Conservation (phyloP, 2,113 vertebrate species). For the Shinisaurus crocodilurus region DNA sequence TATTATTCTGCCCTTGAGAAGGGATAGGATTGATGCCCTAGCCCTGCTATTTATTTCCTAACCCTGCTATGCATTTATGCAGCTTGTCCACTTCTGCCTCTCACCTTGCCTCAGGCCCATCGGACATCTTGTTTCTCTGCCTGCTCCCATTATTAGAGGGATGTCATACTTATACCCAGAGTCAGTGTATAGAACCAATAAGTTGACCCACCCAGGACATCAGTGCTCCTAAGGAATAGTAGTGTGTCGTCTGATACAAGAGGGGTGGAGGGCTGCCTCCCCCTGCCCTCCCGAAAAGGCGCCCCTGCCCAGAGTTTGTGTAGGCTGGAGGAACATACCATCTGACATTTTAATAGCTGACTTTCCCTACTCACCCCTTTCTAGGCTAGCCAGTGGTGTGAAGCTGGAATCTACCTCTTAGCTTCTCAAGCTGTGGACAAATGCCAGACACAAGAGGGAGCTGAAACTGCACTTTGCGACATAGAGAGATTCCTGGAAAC, state of each 20-base stretch:
- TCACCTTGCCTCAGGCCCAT: background rate
- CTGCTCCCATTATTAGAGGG: background rate
- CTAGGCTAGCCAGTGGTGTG: conserved; percentile 94
- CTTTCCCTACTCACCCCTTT: conserved; percentile 30
- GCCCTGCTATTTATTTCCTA: background rate
- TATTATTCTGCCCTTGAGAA: background rate
- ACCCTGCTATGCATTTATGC: background rate
- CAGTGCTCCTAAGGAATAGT: background rate
- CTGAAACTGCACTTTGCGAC: conserved; percentile 89
- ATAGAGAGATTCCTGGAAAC: conserved; percentile 87
- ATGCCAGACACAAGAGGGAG: conserved; percentile 95
- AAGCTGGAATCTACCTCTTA: conserved; percentile 92
- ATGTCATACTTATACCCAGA: background rate
- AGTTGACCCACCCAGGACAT: background rate
- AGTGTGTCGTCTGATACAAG: no score
- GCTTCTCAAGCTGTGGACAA: conserved; percentile 96
- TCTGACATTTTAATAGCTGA: background rate
- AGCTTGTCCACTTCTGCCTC: background rate
- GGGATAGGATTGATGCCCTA: background rate
- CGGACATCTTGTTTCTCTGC: background rate
- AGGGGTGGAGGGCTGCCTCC: no score
- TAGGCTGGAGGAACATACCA: background rate
- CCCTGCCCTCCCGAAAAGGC: background rate
- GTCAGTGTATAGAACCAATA: background rate
- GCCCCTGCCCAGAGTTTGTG: background rate